Evolutionary conservation across 2,113 vertebrate genomes (phyloP), one percentile per base, ranked within the genome.

Genomic region (Ciconia boyciana): DNA sequence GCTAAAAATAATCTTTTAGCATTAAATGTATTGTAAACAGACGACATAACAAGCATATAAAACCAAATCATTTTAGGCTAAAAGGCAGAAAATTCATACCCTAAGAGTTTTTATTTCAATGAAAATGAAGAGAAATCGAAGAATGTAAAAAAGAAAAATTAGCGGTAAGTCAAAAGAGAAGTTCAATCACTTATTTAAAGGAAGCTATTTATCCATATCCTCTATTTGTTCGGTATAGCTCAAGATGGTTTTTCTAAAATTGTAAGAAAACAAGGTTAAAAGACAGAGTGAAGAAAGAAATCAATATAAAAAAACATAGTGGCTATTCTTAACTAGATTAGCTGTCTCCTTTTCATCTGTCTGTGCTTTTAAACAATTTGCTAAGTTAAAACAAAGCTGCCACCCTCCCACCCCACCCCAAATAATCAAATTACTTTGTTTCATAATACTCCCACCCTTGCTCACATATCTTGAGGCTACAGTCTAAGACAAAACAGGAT

Each of bases 311-410:
- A 89, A 94, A 10, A 5, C 49, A 55, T 11, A 61, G 75, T 22
- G 82, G 66, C 83, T 83, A 61, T 81, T 94, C 55, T 57, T 93
- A 96, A 96, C 46, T 48, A 62, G 51, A 95, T 96, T 86, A 95
- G 62, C 79, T 44, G 51, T 36, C 71, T 94, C 84, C 85, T 96
- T 94, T 61, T 93, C 90, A 93, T 95, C 85, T 88, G 71, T 24
- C 71, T 89, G 75, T 28, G 93, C 96, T 97, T 94, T 96, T 93
- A 94, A 94, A 94, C 79, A 93, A 96, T 97, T 95, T 96, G 85
- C 62, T 32, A 92, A 81, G 58, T 93, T 95, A 93, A 87, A 96
- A 85, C 78, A 94, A 97, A 91, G 78, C 95, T 94, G 46, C 72
- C 87, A 80, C 39, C 34, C 74, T 78, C 19, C 39, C 41, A 60